Conservation (phyloP, 1,140 invertebrate species). For the Procambarus virginalis region DNA sequence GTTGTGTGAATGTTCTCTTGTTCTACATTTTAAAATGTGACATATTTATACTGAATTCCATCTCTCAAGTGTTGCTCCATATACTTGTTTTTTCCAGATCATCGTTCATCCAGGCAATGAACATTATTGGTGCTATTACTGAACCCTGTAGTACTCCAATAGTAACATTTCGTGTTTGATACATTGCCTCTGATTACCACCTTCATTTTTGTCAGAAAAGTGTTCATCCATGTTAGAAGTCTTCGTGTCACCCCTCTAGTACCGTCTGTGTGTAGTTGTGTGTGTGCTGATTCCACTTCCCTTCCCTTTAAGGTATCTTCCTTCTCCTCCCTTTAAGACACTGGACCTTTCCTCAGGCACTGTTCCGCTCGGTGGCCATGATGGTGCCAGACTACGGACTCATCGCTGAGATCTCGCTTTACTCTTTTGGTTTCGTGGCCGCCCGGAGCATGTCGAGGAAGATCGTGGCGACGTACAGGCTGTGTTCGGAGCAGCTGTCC, state of each 20-base stretch:
- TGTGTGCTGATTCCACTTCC: neutral
- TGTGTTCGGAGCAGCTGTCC: slow-evolving; percentile 96
- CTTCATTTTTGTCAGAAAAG: too few species aligned
- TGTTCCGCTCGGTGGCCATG: slow-evolving; percentile 96
- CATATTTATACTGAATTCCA: neutral
- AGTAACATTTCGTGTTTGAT: too few species aligned
- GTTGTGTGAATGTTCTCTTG: too few species aligned
- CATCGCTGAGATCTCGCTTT: slow-evolving; percentile 95
- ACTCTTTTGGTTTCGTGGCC: slow-evolving; percentile 95
- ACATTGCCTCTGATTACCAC: too few species aligned
- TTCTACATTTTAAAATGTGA: too few species aligned
- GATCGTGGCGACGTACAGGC: slow-evolving; percentile 93
- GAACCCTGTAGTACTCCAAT: too few species aligned
- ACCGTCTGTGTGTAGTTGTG: too few species aligned
- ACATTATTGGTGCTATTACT: too few species aligned
- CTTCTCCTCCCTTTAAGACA: neutral
- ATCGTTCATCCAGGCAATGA: neutral
- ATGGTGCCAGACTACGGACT: slow-evolving; percentile 97
- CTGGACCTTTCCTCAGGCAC: slow-evolving; percentile 77
- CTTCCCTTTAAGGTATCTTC: neutral
- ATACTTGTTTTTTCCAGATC: too few species aligned
- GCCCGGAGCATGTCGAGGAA: slow-evolving; percentile 92
- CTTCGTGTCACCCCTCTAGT: neutral
- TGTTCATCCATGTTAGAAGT: too few species aligned
- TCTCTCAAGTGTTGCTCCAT: neutral